phyloP scores from a whole-genome alignment of 2,888 invertebrate genomes.

The Athetis lepigone region DNA sequence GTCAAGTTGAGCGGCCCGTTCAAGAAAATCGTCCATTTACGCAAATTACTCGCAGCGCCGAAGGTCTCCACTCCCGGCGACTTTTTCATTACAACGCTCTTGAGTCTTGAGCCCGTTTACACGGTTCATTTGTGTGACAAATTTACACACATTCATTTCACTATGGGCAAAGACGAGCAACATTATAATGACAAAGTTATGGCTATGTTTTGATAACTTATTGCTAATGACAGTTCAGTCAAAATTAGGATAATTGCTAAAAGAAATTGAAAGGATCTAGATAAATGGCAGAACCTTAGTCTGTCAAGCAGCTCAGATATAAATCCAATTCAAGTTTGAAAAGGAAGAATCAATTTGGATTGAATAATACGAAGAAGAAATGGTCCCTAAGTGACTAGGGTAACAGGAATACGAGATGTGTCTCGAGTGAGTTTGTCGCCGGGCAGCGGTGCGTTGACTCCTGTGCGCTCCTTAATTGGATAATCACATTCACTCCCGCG shows the following conservation, averaged over 20 bases:
- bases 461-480: slow-evolving; percentile 71
- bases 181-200: slow-evolving; percentile 4
- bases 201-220: slow-evolving; percentile 20
- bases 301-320: slow-evolving; percentile 17
- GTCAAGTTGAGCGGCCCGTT: slow-evolving; percentile 80
- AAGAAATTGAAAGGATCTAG: slow-evolving; percentile 16
- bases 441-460: slow-evolving; percentile 65
- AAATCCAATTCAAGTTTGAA: slow-evolving; percentile 43
- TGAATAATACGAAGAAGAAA: slow-evolving; percentile 45
- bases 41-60: slow-evolving; percentile 66
- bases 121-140: slow-evolving; percentile 51
- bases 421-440: slow-evolving; percentile 37
- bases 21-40: slow-evolving; percentile 74
- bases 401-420: slow-evolving; percentile 37
- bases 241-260: not conserved
- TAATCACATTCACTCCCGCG: slow-evolving; percentile 67
- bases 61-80: slow-evolving; percentile 57
- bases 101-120: slow-evolving; percentile 59
- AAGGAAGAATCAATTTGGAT: slow-evolving; percentile 49
- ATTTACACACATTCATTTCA: slow-evolving; percentile 24
- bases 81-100: slow-evolving; percentile 54
- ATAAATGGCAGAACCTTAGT: slow-evolving; percentile 29
- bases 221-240: slow-evolving; percentile 10
- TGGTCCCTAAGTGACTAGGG: slow-evolving; percentile 43
- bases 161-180: slow-evolving; percentile 15